Conservation (phyloP, 2,888 invertebrate genomes). For the Chromoteleia sp. region DNA sequence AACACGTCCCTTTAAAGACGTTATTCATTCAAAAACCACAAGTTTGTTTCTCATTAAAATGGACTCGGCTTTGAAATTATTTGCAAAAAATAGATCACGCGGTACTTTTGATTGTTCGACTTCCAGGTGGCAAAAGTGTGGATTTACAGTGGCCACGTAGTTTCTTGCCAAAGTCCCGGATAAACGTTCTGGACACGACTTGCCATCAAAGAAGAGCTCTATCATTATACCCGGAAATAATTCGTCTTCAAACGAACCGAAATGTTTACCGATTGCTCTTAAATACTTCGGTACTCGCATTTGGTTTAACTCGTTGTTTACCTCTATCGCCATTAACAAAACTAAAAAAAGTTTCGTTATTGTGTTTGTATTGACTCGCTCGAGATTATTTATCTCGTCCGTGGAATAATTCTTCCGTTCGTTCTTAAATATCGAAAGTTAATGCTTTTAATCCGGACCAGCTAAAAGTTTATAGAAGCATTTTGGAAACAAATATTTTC, state of each 20-base stretch:
- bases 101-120: constrained; percentile 27
- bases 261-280: constrained; percentile 43
- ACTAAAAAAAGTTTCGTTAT: constrained; percentile 15
- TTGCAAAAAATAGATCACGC: constrained; percentile 64
- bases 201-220: constrained; percentile 29
- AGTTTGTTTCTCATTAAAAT: constrained; percentile 42
- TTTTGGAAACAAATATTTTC: too few species aligned
- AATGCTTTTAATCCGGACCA: too few species aligned
- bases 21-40: background rate
- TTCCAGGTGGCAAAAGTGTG: constrained; percentile 40
- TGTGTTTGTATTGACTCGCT: constrained; percentile 11
- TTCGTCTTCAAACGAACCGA: constrained; percentile 40
- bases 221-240: constrained; percentile 65
- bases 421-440: too few species aligned
- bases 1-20: background rate
- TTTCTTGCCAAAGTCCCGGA: constrained; percentile 54
- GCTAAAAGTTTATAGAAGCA: too few species aligned
- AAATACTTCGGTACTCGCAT: constrained; percentile 25
- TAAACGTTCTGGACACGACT: constrained; percentile 59
- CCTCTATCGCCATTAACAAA: constrained; percentile 26
- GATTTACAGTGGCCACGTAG: constrained; percentile 28
- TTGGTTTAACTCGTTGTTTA: constrained; percentile 21
- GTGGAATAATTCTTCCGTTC: too few species aligned
- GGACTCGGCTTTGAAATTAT: constrained; percentile 49
- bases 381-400: too few species aligned